Conservation (phyloP, 2,113 vertebrate species). For the Saguinus imperator region DNA sequence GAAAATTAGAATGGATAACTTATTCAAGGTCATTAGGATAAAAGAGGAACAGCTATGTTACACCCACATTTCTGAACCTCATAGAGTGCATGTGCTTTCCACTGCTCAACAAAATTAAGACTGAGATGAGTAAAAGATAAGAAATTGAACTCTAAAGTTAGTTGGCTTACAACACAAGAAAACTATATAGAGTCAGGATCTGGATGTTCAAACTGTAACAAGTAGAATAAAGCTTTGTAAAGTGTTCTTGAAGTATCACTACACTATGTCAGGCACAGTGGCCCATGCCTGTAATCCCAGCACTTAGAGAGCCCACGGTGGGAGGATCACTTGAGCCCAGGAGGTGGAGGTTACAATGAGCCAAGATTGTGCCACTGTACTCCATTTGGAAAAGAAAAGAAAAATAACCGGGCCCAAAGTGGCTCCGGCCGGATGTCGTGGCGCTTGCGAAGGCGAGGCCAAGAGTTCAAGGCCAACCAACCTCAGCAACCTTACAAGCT, state of each 20-base stretch:
- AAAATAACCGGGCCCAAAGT: too few relatives aligned
- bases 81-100: background rate
- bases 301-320: too few relatives aligned
- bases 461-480: too few relatives aligned
- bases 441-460: too few relatives aligned
- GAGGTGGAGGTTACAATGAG: too few relatives aligned
- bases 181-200: background rate
- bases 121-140: background rate
- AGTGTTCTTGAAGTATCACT: conserved; percentile 18
- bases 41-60: background rate
- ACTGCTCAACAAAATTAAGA: background rate
- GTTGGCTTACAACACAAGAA: background rate
- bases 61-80: background rate
- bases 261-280: too few relatives aligned
- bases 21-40: background rate
- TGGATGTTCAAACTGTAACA: background rate
- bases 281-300: too few relatives aligned
- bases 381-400: too few relatives aligned
- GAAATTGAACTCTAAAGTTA: background rate
- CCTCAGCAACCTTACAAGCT: too few relatives aligned
- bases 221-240: conserved; percentile 17
- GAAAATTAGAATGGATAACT: background rate
- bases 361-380: too few relatives aligned
- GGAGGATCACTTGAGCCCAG: too few relatives aligned
- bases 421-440: too few relatives aligned